Base-by-base conservation (phyloP, 2,797 vertebrate genomes). In the Hozukius guyotensis region DNA sequence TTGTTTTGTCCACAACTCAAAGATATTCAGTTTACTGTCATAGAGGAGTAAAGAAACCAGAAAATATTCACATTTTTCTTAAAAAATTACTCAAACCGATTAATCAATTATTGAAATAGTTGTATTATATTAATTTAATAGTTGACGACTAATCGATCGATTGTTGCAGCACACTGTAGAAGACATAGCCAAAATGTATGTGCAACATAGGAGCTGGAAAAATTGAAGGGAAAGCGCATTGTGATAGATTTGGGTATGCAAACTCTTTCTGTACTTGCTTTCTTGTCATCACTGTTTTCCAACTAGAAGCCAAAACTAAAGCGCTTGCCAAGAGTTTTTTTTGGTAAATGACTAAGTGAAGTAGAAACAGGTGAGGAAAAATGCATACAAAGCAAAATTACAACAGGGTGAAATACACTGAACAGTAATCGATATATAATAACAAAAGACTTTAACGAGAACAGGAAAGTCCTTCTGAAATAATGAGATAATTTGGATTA, bases 341-440 rank as follows among this genome's bases (percentile, higher is more conserved):
- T 46, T 36, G 13, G 36, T 18, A 65, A 78, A 74, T 61, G 24
- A 25, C 55, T 8, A 57, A 57, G 16, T 22, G 12, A 65, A 64
- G 77, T 24, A 56, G 29, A 76, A 31, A 68, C 49, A 59, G 60
- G 56, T 8, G 20, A 67, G 25, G 6, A 65, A 29, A 29, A 64
- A 12, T 20, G 14, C 10, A 36, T 14, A 7, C n/a, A 68, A 53
- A 69, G 55, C 11, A 65, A 65, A 65, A 79, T 34, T 38, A 63
- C 31, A 72, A 53, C 9, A 36, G 36, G 22, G 64, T 29, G 16
- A 65, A 65, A 81, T 18, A 32, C 18, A 7, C 12, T 18, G 13
- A n/a, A 25, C 24, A 24, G 64, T 14, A 56, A 31, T 53, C 38
- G 27, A 59, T 62, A 12, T 78, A 20, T 38, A 68, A 71, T 63